Conservation (phyloP, 2,888 invertebrate species). For the Lacanobia wlatinum region DNA sequence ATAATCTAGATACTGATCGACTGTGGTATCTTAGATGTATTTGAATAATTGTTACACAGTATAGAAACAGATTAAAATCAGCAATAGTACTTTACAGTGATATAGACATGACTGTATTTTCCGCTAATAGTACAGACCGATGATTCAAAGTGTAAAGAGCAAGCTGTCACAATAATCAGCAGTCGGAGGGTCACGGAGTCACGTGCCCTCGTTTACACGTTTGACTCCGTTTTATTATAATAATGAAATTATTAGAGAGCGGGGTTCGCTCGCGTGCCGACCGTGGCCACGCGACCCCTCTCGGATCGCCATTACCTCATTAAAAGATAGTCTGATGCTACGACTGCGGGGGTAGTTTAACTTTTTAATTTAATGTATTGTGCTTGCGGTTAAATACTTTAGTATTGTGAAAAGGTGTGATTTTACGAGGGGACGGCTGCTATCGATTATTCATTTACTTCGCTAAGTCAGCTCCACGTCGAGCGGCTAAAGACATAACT, state of each 20-base stretch:
- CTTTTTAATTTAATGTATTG: conserved; percentile 87
- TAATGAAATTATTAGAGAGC: conserved; percentile 86
- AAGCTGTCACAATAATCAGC: conserved; percentile 62
- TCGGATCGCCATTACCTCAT: conserved; percentile 85
- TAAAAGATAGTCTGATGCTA: conserved; percentile 82
- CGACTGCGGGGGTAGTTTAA: conserved; percentile 78
- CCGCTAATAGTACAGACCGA: background rate
- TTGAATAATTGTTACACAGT: background rate
- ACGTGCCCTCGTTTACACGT: conserved; percentile 87
- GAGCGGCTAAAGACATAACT: background rate
- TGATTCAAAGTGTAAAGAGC: conserved; percentile 55
- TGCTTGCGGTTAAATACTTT: conserved; percentile 73
- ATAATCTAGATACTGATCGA: conserved; percentile 21
- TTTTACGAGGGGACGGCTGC: conserved; percentile 70
- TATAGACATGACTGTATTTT: background rate
- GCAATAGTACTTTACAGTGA: conserved; percentile 1
- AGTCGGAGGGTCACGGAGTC: conserved; percentile 76
- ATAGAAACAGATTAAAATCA: background rate
- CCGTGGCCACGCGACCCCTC: conserved; percentile 70
- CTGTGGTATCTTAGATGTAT: background rate
- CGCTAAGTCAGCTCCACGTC: background rate
- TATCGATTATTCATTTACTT: conserved; percentile 42
- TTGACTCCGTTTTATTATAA: conserved; percentile 88
- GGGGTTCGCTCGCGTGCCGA: conserved; percentile 80
- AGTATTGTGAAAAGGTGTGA: conserved; percentile 82